These are phyloP conservation scores for Protonibea diacanthus DNA, from an alignment of 2,797 vertebrate genomes.

Conservation along the genomic window DNA sequence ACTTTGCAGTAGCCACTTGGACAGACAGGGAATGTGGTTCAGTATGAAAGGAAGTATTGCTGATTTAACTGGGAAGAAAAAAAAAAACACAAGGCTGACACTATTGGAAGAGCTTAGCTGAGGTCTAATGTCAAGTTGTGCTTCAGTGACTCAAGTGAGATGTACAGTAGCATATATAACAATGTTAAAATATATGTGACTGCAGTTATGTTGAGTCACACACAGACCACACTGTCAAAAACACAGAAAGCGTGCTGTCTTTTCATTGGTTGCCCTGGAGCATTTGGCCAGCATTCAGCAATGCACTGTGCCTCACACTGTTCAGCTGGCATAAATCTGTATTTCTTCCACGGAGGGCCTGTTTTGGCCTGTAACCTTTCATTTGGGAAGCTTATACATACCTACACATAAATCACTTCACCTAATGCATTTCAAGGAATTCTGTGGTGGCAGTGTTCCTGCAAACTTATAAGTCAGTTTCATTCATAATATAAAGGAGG, in stretches of 20 bases:
- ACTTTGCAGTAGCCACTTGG: not conserved
- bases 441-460: constrained; percentile 1
- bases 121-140: not conserved
- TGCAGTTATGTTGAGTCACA: constrained; percentile 23
- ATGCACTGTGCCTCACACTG: constrained; percentile 55
- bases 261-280: constrained; percentile 69
- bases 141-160: not conserved
- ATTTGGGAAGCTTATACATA: not conserved
- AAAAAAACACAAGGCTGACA: not conserved
- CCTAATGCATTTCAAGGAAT: constrained; percentile 6
- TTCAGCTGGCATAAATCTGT: constrained; percentile 39
- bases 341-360: constrained; percentile 53
- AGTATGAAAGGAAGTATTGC: not conserved
- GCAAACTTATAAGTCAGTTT: not conserved
- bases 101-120: not conserved
- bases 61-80: not conserved
- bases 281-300: constrained; percentile 63
- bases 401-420: constrained; percentile 10
- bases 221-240: not conserved
- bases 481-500: not conserved
- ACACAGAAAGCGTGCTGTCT: constrained; percentile 38
- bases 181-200: constrained; percentile 23
- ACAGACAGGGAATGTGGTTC: not conserved
- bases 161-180: constrained; percentile 4
- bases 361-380: constrained; percentile 57